Evolutionary conservation across 53 echinoderm and acorn worm species (phyloP), one percentile per base, ranked within the genome.

Genomic region (Zoroaster sp.): DNA sequence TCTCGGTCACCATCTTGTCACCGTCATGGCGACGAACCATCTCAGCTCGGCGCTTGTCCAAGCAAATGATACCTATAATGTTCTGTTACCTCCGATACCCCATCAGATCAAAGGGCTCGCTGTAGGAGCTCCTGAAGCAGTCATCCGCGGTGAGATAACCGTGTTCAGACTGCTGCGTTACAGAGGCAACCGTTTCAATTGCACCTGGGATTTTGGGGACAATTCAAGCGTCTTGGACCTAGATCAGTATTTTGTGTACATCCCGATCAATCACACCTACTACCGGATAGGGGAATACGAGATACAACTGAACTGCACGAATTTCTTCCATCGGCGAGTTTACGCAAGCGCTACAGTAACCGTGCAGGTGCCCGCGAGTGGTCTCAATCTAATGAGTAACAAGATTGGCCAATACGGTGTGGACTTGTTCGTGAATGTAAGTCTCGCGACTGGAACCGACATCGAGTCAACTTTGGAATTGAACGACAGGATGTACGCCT

Each of bases 151-250:
- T 63, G 40, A 73, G 20, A 83, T 78, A 30, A 87, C 87, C 0
- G 77, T 83, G 6, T 93, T 93, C 55, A 74, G 72, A 38, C 44
- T 95, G 83, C 42, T 68, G 46, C 88, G 93, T 18, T 33, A 66
- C 13, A 69, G 93, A 3, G 95, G 95, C 14, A 95, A 95, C 49
- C 75, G 90, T 18, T 95, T 93, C 74, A 95, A 95, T 74, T 95
- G 95, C 59, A 95, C 95, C 1, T 92, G 92, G 90, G 69, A 82
- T 63, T 95, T 92, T 88, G 95, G 95, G 1, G 95, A 95, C 63
- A 88, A 91, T 14, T 40, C 52, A 18, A 77, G 69, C 35, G 35
- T 75, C 15, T 40, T 88, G 36, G 82, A 88, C 14, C 21, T 85
- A 37, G 95, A 95, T 83, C 87, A 88, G 32, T 59, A 76, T n/a